phyloP scores from a whole-genome alignment of 2,113 vertebrate species.

The Phalacrocorax carbo region DNA sequence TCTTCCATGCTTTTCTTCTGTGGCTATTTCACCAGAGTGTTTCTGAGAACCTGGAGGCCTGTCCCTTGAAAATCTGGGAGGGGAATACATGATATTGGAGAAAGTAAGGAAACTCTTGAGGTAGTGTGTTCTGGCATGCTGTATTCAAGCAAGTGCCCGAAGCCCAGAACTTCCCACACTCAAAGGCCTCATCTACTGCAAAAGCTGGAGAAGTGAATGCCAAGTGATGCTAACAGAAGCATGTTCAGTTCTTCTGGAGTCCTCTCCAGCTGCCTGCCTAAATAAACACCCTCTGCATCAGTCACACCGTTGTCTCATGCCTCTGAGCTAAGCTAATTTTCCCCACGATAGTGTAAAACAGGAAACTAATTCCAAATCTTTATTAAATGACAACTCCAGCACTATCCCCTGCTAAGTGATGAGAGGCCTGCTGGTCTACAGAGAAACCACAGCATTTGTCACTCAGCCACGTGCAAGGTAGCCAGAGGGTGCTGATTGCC shows the following conservation, averaged over 20 bases:
- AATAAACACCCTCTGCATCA: not conserved
- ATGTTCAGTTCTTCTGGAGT: not conserved
- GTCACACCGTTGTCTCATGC: not conserved
- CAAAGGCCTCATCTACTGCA: not conserved
- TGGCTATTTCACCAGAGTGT: not conserved
- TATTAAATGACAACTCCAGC: not conserved
- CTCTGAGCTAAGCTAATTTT: constrained; percentile 5
- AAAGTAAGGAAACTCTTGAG: not conserved
- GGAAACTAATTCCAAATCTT: not conserved
- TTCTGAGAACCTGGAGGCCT: not conserved
- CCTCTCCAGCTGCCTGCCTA: not conserved
- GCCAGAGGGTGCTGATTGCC: not conserved
- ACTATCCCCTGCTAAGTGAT: not conserved
- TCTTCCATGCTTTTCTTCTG: not conserved
- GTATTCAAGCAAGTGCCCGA: not conserved
- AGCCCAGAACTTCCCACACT: not conserved
- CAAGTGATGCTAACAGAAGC: not conserved
- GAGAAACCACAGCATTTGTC: not conserved
- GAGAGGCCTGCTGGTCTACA: not conserved
- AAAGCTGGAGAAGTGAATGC: not conserved
- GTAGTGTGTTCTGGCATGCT: not conserved
- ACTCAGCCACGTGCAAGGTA: not conserved
- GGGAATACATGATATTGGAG: not conserved
- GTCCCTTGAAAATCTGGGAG: not conserved
- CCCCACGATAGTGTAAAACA: not conserved